phyloP scores from a whole-genome alignment of 2,888 invertebrate genomes.

The Ectemnius cavifrons region DNA sequence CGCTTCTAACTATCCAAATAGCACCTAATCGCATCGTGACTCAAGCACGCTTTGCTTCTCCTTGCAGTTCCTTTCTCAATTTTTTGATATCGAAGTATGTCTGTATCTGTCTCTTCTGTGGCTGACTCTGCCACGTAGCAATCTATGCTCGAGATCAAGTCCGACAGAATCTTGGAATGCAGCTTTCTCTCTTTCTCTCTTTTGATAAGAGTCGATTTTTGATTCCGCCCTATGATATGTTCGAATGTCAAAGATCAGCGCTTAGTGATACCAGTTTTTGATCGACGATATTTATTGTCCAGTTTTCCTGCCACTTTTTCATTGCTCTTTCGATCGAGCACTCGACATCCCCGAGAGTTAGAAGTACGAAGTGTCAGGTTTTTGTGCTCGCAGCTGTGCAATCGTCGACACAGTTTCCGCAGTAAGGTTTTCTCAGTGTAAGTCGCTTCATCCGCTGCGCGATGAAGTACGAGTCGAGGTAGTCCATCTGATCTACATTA shows the following conservation, averaged over 20 bases:
- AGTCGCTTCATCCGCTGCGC: no score
- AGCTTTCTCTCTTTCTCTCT: no score
- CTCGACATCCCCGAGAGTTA: no score
- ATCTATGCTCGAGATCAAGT: neutral
- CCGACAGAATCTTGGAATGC: neutral
- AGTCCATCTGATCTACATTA: constrained; percentile 3
- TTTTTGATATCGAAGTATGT: neutral
- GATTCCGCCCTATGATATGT: no score
- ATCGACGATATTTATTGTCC: no score
- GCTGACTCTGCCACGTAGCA: neutral
- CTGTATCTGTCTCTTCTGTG: neutral
- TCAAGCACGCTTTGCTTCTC: constrained; percentile 39
- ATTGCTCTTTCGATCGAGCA: neutral
- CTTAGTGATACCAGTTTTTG: no score
- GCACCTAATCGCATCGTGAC: constrained; percentile 63
- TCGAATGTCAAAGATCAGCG: no score
- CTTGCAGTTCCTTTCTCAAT: constrained; percentile 1
- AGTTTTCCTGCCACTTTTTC: constrained; percentile 7
- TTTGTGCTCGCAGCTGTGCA: neutral
- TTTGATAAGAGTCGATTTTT: no score
- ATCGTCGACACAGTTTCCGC: neutral
- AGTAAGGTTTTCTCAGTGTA: neutral
- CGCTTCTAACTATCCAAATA: constrained; percentile 62
- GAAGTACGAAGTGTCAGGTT: neutral
- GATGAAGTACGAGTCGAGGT: no score